Base-by-base conservation (phyloP, 2,113 vertebrate genomes). In the Scatophagus argus region DNA sequence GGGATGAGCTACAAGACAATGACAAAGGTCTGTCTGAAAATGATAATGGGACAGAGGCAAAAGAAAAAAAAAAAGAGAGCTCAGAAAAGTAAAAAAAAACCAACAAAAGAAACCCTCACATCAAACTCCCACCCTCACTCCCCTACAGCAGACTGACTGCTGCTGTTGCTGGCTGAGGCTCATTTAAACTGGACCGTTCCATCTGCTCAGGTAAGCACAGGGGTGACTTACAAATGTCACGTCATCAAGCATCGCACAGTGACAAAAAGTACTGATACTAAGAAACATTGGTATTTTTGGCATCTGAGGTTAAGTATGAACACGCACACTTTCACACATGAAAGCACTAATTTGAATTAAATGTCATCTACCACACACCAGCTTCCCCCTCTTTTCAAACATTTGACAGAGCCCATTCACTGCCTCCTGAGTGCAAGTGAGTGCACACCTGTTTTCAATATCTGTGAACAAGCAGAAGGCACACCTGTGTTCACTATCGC, bases 141-240 rank as follows among this genome's bases (percentile, higher is more conserved):
- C 29, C 8, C 25, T 6, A 7, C 32, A 59, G 8, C 39, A 32
- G 3, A 66, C 7, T 39, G 39, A 63, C 51, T 41, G 10, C 8
- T 34, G 25, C 19, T 43, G 47, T 4, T 16, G 6, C 58, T 34
- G 17, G 5, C 38, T 51, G 29, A 1, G 8, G 51, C 13, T 21
- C 5, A 65, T 46, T 52, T 76, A 43, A 65, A 27, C 10, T 23
- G 44, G 58, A 63, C 52, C 2, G 3, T 69, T 64, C 70, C 75
- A 79, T 36, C 58, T 39, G 19, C 6, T 59, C 64, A 69, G 64
- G 71, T 75, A 41, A 56, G 16, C 21, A 17, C 4, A 21, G 21
- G 69, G 75, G 69, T 27, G 49, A 17, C 23, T 51, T n/a, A 34
- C 25, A 83, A 43, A 55, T 41, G 4, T 7, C 16, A 77, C n/a